These are phyloP conservation scores for Enteromius unitaeniatus DNA, from an alignment of 2,797 vertebrate species.

Conservation along the genomic window DNA sequence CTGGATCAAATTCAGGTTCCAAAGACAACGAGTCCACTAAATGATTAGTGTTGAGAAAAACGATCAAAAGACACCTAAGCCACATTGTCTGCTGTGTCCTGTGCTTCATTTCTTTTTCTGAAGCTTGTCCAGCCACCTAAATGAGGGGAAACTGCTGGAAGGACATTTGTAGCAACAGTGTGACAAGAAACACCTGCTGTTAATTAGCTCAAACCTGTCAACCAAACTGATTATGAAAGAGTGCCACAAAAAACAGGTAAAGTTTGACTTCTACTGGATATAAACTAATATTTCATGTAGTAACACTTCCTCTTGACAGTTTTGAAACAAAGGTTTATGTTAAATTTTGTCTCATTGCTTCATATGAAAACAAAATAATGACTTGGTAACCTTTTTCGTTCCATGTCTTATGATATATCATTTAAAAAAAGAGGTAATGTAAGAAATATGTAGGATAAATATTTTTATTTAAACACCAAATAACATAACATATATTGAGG, in stretches of 20 bases:
- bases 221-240: background rate
- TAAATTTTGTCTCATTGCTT: background rate
- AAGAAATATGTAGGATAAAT: background rate
- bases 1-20: rapidly evolving
- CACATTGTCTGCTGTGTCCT: background rate
- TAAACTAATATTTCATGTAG: background rate
- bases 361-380: background rate
- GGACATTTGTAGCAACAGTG: background rate
- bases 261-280: conserved; percentile 41
- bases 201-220: conserved; percentile 19
- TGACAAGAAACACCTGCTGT: conserved; percentile 39
- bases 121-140: too few relatives aligned
- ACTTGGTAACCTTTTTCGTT: background rate
- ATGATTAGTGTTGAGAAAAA: background rate
- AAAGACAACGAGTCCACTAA: background rate
- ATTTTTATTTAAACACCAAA: background rate
- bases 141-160: background rate
- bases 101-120: background rate
- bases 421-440: background rate
- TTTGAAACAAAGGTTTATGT: too few relatives aligned
- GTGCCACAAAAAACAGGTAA: background rate
- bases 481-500: background rate
- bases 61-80: background rate
- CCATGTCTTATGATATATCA: background rate
- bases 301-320: background rate